Conservation (phyloP, 2,113 vertebrate genomes). For the Chloropsis cyanopogon region DNA sequence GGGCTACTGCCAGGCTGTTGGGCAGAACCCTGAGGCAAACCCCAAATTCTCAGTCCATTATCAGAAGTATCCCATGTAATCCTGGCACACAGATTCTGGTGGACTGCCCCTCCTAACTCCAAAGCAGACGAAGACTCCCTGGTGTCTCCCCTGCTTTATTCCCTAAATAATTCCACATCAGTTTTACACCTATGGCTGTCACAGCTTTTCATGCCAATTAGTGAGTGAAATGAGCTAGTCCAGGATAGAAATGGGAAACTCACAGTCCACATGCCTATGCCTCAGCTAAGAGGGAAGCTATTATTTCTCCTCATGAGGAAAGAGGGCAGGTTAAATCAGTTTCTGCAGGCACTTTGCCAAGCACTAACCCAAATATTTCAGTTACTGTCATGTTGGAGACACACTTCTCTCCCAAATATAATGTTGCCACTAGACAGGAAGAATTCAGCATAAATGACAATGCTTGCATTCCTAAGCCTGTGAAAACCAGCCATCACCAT, state of each 20-base stretch:
- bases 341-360: not conserved
- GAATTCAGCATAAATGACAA: constrained; percentile 9
- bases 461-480: not conserved
- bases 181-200: not conserved
- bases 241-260: not conserved
- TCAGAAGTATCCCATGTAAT: not conserved
- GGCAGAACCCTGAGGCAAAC: not conserved
- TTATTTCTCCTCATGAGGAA: not conserved
- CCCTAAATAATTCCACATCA: not conserved
- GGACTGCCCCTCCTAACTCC: not conserved
- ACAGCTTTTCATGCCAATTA: not conserved
- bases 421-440: not conserved
- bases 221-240: not conserved
- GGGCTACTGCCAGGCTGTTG: not conserved
- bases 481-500: not conserved
- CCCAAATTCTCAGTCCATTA: not conserved
- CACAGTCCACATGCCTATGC: not conserved
- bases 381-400: not conserved
- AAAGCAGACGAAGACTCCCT: not conserved
- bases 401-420: not conserved
- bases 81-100: not conserved
- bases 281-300: not conserved
- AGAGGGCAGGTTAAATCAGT: not conserved
- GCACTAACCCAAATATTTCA: not conserved
- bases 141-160: not conserved